Conservation (phyloP, 35 echinoderm and acorn worm genomes). For the Patiria miniata region DNA sequence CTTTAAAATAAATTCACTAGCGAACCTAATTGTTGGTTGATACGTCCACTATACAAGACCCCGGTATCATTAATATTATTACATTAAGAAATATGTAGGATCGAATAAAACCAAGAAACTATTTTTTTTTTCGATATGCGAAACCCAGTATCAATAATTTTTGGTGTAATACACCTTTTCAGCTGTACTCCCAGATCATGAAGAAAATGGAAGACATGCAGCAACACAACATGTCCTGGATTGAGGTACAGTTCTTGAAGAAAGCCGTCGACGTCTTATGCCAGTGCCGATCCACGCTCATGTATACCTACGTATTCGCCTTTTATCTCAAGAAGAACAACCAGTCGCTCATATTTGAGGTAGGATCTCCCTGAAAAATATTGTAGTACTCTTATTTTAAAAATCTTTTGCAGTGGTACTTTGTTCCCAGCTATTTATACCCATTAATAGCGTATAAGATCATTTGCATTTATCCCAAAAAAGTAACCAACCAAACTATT, state of each 20-base stretch:
- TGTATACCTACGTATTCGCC: constrained; percentile 99
- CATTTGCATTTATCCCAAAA: neutral
- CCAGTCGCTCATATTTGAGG: constrained; percentile 99
- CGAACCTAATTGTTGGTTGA: too few species aligned
- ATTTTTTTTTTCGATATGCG: neutral
- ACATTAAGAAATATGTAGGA: too few species aligned
- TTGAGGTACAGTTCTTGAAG: constrained; percentile 98
- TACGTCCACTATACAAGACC: too few species aligned
- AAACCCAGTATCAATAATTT: too few species aligned
- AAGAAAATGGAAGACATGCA: constrained; percentile 99
- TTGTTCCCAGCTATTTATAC: too few species aligned
- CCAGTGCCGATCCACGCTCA: constrained; percentile 89
- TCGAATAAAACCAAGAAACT: too few species aligned
- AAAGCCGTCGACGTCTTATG: constrained; percentile 97
- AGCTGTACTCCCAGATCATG: constrained; percentile 94
- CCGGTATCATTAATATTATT: too few species aligned
- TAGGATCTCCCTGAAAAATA: neutral
- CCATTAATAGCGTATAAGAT: too few species aligned
- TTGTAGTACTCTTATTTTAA: neutral
- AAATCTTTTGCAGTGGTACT: too few species aligned
- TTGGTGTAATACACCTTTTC: neutral
- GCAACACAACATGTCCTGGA: constrained; percentile 99
- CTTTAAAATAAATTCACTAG: too few species aligned
- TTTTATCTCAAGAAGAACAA: constrained; percentile 99
- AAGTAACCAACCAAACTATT: too few species aligned